Evolutionary conservation across 1,140 invertebrate genomes (phyloP), one percentile per base, ranked within the genome.

Genomic region (Meloidogyne chitwoodi): DNA sequence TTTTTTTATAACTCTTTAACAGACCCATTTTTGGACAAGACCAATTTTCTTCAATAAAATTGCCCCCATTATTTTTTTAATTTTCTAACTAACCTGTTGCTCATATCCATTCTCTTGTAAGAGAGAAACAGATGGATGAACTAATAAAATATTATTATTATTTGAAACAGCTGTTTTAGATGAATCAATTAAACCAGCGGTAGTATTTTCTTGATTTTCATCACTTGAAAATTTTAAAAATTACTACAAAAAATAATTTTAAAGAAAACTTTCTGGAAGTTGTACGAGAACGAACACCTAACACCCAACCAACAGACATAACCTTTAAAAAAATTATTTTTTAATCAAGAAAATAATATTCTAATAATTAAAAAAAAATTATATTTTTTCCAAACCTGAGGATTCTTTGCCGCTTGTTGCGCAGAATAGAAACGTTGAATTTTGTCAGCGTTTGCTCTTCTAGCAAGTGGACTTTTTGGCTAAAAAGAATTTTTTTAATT

Each of bases 301-400:
- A 92, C 77, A 98, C 92, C 96, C 96, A 99, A 27, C 96, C 96
- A 56, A 99, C 93, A 86, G 97, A 94, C n/a, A 85, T 93, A 92
- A 87, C 97, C 96, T 62, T 72, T 19, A 29, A 73, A 38, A 94
- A 91, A 0, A 93, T 93, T n/a, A 94, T 94, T 90, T 96, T 76
- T n/a, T 29, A 27, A 69, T 62, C 19, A 34, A 24, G 4, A 68
- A 68, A 10, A n/a, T n/a, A n/a, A n/a, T n/a, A n/a, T n/a, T n/a
- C n/a, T n/a, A n/a, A n/a, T n/a, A n/a, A n/a, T n/a, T n/a, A 38
- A 38, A 3, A 38, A 38, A 68, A 68, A 68, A 68, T 68, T 29
- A 8, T 2, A 34, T 61, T 24, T n/a, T n/a, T n/a, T n/a, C n/a
- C n/a, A n/a, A n/a, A n/a, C 22, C 14, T 14, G 67, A 34, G 12